Evolutionary conservation across 2,113 vertebrate species (phyloP), one percentile per base, ranked within the genome.

Genomic region (Suncus etruscus): DNA sequence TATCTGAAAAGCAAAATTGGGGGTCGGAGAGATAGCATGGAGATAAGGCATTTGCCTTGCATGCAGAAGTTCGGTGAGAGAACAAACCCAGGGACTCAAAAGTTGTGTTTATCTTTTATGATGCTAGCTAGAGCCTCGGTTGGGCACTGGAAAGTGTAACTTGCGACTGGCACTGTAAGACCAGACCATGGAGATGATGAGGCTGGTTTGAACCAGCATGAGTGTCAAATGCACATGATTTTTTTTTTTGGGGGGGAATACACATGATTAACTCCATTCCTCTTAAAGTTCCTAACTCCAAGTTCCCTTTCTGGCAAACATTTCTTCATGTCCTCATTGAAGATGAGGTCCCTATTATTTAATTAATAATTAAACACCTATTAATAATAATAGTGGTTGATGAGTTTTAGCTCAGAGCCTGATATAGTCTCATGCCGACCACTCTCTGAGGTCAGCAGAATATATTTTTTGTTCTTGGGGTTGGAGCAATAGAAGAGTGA

Each of bases 321-420:
- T 90, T 88, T 90, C 66, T 29, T 86, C 61, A 50, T 11, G 5
- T 77, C 58, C 74, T 54, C 79, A 84, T 4, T 47, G 73, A 77
- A 83, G 69, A 29, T 65, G 1, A 51, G 32, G 31, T 32, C 16
- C 29, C 10, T 63, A 14, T 72, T 94, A 39, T 86, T 90, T 70
- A 24, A 90, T 92, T 79, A 66, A 51, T 86, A 90, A 93, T 95
- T 95, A 86, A 94, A 80, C 45, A 76, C 61, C 61, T 78, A 91
- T 78, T 94, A 95, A 65, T 95, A 95, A 85, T 87, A 92, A 86
- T 83, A 82, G 32, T 39, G 79, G 39, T 79, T 29, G 68, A 72
- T 83, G 91, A 90, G 20, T 20, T 73, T 72, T 79, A 83, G 20
- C 66, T 82, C 31, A 68, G 66, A 73, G 48, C 39, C 90, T 81